phyloP scores from a whole-genome alignment of 2,113 vertebrate species.

The Anser brachyrhynchus region DNA sequence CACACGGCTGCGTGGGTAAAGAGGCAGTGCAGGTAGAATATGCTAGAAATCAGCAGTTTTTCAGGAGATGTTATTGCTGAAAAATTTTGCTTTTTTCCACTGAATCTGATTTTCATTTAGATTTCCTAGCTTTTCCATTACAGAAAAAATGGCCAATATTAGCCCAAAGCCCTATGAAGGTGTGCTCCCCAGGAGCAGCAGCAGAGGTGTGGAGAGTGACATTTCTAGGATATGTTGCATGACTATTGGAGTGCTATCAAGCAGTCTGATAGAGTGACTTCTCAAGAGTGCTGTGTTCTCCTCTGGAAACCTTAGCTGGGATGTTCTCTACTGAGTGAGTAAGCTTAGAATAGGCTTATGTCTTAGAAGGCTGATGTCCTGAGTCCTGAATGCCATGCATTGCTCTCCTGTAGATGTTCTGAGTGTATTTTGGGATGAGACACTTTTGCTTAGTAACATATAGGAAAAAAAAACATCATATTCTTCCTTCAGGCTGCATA shows the following conservation, averaged over 20 bases:
- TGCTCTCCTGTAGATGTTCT: not conserved
- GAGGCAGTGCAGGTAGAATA: not conserved
- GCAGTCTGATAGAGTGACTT: not conserved
- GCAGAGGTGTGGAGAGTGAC: not conserved
- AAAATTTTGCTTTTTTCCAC: not conserved
- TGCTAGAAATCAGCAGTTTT: not conserved
- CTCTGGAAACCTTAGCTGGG: not conserved
- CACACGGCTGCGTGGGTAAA: not conserved
- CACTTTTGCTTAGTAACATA: not conserved
- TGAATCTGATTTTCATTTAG: slow-evolving; percentile 7
- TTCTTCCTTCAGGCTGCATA: not conserved
- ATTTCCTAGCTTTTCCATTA: not conserved
- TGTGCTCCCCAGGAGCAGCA: not conserved
- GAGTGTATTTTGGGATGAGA: not conserved
- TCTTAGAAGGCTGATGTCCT: not conserved
- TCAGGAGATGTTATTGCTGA: not conserved
- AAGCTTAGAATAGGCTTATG: not conserved
- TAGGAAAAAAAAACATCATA: not conserved
- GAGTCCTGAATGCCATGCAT: not conserved
- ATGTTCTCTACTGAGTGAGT: not conserved
- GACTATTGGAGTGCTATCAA: not conserved
- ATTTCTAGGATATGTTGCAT: not conserved
- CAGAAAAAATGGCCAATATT: not conserved
- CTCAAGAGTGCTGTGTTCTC: not conserved
- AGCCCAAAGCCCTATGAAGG: not conserved